Percentiles rank a stretch among this genome's conserved stretches.
Evolutionary conservation across 1,140 invertebrate species (phyloP).

Genomic region (Sinonovacula constricta): DNA sequence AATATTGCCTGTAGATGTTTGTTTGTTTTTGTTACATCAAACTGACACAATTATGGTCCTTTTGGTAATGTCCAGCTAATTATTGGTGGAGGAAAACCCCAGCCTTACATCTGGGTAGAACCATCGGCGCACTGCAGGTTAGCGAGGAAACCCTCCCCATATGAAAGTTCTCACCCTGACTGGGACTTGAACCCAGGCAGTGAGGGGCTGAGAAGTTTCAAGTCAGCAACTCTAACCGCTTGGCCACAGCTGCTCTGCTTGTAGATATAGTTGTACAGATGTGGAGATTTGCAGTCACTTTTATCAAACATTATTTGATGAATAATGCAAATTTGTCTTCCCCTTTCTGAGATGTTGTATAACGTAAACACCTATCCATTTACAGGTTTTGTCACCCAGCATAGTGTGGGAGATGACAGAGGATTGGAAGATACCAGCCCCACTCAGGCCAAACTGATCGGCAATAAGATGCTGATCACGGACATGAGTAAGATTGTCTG

Average conservation of each 20-base stretch:
- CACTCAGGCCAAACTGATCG: slow-evolving; percentile 62
- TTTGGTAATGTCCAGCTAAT: background rate
- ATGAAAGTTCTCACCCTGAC: background rate
- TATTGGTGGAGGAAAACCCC: background rate
- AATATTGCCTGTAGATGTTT: background rate
- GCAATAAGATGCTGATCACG: slow-evolving; percentile 69
- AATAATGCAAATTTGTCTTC: too few species aligned
- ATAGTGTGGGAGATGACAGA: slow-evolving; percentile 58
- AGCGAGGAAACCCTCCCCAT: background rate
- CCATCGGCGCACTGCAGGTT: background rate
- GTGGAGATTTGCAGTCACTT: too few species aligned
- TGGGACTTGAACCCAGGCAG: background rate
- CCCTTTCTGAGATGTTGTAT: too few species aligned
- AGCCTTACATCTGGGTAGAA: background rate
- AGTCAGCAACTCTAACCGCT: background rate
- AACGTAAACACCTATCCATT: too few species aligned
- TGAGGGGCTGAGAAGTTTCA: background rate
- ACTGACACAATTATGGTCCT: background rate
- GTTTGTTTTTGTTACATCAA: background rate
- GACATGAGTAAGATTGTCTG: slow-evolving; percentile 72
- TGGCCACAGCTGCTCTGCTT: background rate
- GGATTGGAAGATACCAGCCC: slow-evolving; percentile 64
- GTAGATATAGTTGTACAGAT: too few species aligned
- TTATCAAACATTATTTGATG: too few species aligned
- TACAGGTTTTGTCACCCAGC: slow-evolving; percentile 63